Evolutionary conservation across 1,140 invertebrate genomes (phyloP).

Genomic region (Subanguina moxae): DNA sequence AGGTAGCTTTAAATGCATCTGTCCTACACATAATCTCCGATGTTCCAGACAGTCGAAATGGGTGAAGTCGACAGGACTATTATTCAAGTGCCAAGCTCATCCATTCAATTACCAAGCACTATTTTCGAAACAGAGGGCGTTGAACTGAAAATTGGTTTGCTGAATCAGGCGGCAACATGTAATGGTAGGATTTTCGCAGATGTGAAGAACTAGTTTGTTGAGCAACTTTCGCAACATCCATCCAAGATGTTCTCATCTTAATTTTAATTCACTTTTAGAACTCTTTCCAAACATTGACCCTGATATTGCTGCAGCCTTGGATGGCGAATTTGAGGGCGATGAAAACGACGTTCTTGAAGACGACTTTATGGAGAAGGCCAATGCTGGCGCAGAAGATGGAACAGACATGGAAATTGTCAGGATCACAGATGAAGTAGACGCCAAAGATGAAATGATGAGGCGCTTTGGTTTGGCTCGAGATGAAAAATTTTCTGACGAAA

Average conservation of each 20-base stretch:
- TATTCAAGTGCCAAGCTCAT: conserved; percentile 34
- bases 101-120: conserved; percentile 71
- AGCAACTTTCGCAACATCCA: neutral
- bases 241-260: neutral
- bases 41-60: conserved; percentile 54
- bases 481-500: conserved; percentile 28
- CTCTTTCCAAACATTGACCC: conserved; percentile 79
- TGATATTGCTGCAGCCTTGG: conserved; percentile 75
- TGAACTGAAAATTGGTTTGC: conserved; percentile 79
- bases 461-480: conserved; percentile 34
- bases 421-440: conserved; percentile 23
- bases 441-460: conserved; percentile 34
- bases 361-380: conserved; percentile 27
- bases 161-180: conserved; percentile 78
- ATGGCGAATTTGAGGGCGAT: conserved; percentile 79
- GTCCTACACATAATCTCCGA: neutral
- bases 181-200: conserved; percentile 60
- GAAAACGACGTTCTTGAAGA: conserved; percentile 58
- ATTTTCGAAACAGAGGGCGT: conserved; percentile 79
- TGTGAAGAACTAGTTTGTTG: no score
- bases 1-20: conserved; percentile 27
- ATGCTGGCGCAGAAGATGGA: conserved; percentile 15
- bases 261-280: conserved; percentile 63
- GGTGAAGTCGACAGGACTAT: conserved; percentile 57
- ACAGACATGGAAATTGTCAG: conserved; percentile 8